A percentile compares a stretch with the other conserved stretches of the same genome.
phyloP scores from a whole-genome alignment of 2,113 vertebrate genomes.

The Gallinago undulata region DNA sequence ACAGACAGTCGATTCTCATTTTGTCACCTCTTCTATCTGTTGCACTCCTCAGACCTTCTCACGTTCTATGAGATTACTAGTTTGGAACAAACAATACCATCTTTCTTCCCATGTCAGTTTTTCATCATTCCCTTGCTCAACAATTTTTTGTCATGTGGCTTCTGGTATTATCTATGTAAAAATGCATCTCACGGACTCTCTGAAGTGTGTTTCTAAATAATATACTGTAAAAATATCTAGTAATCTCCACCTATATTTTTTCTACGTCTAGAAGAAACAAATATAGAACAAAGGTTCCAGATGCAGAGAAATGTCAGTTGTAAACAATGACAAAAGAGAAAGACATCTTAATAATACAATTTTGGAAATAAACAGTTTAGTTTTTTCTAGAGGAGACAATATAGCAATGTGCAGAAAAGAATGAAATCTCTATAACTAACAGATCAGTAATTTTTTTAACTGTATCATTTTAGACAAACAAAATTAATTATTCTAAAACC shows the following conservation, averaged over 20 bases:
- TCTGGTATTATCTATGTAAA: background rate
- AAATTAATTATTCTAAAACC: background rate
- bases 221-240: background rate
- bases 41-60: background rate
- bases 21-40: background rate
- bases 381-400: background rate
- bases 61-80: background rate
- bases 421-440: background rate
- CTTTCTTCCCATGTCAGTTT: background rate
- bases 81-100: background rate
- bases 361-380: background rate
- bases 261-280: background rate
- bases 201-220: background rate
- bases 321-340: background rate
- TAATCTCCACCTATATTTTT: background rate
- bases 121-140: background rate
- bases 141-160: background rate
- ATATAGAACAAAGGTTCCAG: background rate
- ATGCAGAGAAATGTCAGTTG: background rate
- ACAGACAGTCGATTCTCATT: background rate
- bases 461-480: background rate
- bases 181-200: accelerated
- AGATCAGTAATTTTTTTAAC: background rate
- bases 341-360: background rate
- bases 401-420: background rate